Conservation (phyloP, 2,888 invertebrate species). For the Microplitis manilae region DNA sequence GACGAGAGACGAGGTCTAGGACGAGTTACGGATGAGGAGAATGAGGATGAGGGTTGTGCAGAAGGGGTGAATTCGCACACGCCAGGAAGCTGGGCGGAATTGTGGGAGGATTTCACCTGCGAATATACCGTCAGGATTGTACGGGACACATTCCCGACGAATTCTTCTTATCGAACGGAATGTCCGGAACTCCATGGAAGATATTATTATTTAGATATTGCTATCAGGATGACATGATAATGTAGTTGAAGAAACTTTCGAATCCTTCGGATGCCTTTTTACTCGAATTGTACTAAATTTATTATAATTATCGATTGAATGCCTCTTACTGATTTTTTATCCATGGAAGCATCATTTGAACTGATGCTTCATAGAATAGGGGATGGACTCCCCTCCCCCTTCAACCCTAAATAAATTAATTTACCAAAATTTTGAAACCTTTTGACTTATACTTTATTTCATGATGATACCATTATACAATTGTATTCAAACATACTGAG, state of each 20-base stretch:
- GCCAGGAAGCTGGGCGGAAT: slow-evolving; percentile 45
- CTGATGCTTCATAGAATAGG: too few relatives aligned
- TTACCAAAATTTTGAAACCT: not conserved
- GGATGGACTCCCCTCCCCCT: too few relatives aligned
- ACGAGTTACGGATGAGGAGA: slow-evolving; percentile 15
- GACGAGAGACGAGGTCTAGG: slow-evolving; percentile 21
- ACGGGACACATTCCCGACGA: slow-evolving; percentile 60
- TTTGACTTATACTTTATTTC: slow-evolving; percentile 29
- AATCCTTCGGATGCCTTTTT: slow-evolving; percentile 7
- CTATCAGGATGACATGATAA: slow-evolving; percentile 50
- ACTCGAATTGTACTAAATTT: not conserved
- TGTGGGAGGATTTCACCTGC: slow-evolving; percentile 50
- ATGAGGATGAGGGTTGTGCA: slow-evolving; percentile 23
- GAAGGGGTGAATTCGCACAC: slow-evolving; percentile 37
- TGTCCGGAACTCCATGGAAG: slow-evolving; percentile 49
- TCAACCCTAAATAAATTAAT: too few relatives aligned
- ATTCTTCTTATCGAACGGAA: slow-evolving; percentile 57
- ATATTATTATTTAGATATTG: slow-evolving; percentile 57
- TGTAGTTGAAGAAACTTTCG: slow-evolving; percentile 48
- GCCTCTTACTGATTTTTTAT: too few relatives aligned
- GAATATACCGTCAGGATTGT: slow-evolving; percentile 51
- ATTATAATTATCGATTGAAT: too few relatives aligned
- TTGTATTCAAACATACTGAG: slow-evolving; percentile 30
- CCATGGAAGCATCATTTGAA: too few relatives aligned
- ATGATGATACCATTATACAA: slow-evolving; percentile 28